phyloP scores from a whole-genome alignment of 2,113 vertebrate genomes.

The Tapirus terrestris region DNA sequence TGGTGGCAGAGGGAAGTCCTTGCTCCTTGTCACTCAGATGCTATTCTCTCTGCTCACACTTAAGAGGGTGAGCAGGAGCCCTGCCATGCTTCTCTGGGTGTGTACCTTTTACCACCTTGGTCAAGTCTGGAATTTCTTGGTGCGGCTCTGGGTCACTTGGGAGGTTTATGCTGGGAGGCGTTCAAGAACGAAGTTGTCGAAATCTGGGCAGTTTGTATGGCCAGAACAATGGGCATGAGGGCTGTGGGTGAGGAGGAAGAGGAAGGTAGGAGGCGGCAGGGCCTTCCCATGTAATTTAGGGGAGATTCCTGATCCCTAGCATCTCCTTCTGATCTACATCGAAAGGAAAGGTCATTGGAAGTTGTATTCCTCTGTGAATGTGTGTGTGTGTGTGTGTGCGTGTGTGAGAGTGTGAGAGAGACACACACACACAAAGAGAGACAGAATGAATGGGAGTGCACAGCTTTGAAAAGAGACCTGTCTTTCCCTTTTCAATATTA shows the following conservation, averaged over 20 bases:
- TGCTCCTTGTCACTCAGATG: neutral
- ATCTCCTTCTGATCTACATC: neutral
- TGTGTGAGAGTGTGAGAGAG: neutral
- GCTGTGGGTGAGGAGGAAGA: neutral
- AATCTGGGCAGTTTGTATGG: neutral
- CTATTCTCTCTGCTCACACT: neutral
- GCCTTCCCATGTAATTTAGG: neutral
- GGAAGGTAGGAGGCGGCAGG: neutral
- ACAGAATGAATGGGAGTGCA: neutral
- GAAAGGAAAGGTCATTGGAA: neutral
- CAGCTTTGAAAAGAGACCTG: neutral
- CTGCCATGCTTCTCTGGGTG: rapidly evolving
- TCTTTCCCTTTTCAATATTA: neutral
- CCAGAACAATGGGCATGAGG: neutral
- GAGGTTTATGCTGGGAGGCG: neutral
- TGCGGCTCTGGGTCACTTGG: neutral
- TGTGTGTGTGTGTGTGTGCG: neutral
- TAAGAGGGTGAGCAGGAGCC: neutral
- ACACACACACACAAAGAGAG: neutral
- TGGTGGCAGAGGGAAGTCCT: neutral
- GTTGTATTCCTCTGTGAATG: neutral
- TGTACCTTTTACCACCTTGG: neutral
- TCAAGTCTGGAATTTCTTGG: neutral
- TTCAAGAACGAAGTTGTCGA: neutral
- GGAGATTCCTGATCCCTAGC: neutral